Percentiles rank a stretch among this genome's conserved stretches.
phyloP scores from a whole-genome alignment of 2,797 vertebrate species.

The Bovichtus diacanthus region DNA sequence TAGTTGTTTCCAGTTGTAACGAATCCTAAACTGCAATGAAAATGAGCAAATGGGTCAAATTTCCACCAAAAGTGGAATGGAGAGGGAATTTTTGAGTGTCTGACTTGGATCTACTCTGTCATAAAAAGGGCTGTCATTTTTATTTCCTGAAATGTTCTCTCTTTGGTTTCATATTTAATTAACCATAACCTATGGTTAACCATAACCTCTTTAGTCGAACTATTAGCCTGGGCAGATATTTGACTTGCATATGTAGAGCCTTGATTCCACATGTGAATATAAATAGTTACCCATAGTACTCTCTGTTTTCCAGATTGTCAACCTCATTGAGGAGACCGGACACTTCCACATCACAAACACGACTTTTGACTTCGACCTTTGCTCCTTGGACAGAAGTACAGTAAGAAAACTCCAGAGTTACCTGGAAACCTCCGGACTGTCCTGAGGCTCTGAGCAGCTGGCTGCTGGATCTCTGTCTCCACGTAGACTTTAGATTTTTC shows the following conservation, averaged over 20 bases:
- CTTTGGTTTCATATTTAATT: not conserved
- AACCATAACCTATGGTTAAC: not conserved
- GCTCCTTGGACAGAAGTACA: conserved; percentile 97
- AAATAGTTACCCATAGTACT: not conserved
- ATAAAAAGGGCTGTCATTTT: conserved; percentile 2
- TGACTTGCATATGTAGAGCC: not conserved
- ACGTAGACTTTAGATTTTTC: conserved; percentile 27
- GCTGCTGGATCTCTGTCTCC: conserved; percentile 76
- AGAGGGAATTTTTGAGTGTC: conserved; percentile 26
- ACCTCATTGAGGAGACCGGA: conserved; percentile 99
- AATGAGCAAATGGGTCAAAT: not conserved
- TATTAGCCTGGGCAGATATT: not conserved
- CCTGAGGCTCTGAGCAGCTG: conserved; percentile 88
- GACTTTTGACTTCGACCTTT: conserved; percentile 99
- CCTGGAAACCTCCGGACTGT: conserved; percentile 93
- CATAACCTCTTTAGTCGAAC: too few species aligned
- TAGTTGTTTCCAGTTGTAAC: conserved; percentile 22
- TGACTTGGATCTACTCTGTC: conserved; percentile 51
- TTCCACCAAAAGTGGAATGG: not conserved
- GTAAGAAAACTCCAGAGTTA: conserved; percentile 99
- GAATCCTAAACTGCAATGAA: conserved; percentile 3
- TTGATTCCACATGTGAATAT: not conserved
- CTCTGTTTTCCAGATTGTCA: conserved; percentile 90
- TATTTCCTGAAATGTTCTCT: not conserved
- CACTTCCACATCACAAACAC: conserved; percentile 99